Evolutionary conservation across 2,888 invertebrate species (phyloP), one percentile per base, ranked within the genome.

Genomic region (Phymatocera aterrima): DNA sequence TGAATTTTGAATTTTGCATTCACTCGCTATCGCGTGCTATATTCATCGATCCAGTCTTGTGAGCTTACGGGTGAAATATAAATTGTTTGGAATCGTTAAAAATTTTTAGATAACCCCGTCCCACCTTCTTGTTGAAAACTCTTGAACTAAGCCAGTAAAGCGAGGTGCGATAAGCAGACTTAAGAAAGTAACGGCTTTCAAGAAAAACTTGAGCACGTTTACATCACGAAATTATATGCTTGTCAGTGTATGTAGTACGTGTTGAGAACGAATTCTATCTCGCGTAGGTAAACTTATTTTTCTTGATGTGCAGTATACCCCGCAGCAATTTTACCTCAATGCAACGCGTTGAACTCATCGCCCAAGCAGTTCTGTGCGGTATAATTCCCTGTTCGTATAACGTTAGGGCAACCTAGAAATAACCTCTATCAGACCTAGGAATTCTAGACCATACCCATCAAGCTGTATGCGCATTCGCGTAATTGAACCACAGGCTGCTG

Each of bases 41-140:
- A 21, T 72, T 72, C 72, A 72, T 72, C 31, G 72, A 72, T 72
- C 72, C 72, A 54, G 54, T 31, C 34, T 54, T 51, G 51, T n/a
- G 4, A 31, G 72, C 18, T 37, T 72, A 21, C 3, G 18, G 12
- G 31, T 0, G 18, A 46, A 54, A 72, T 40, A 21, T 43, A 34
- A 3, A 68, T 68, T 46, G 68, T 24, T 60, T 60, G 24, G 28
- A 18, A 24, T 46, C 8, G 28, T 21, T 65, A 12, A 18, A 64
- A 64, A 37, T 64, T 64, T 64, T 8, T 37, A 1, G 8, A 4
- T 37, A 3, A 21, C 18, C 37, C 15, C 21, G 18, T 8, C 37
- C 21, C 21, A 37, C 34, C 2, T 6, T 64, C 18, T 37, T 37
- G 21, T n/a, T 18, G 3, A 64, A 64, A 40, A 21, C 18, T 40